Evolutionary conservation across 2,888 invertebrate genomes (phyloP), one percentile per base, ranked within the genome.

Genomic region (Scaptomyza parva): DNA sequence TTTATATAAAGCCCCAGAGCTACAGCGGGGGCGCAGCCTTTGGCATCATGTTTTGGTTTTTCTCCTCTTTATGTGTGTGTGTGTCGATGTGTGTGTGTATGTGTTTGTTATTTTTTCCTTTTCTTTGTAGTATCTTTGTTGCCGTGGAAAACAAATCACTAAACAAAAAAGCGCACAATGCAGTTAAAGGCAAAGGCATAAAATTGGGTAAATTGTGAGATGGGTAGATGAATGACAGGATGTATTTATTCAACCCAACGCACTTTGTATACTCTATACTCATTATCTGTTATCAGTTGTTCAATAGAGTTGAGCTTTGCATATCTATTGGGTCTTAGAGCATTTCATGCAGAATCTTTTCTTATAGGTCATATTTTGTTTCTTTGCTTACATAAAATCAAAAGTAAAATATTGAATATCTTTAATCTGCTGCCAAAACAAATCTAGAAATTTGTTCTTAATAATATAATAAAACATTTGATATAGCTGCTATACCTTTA

Each of bases 1-100:
- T 86, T 88, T 84, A 88, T 84, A 88, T 88, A 79, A 87, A 88
- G 88, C 88, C 70, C 72, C 64, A 77, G 75, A 81, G 84, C 81
- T 71, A 75, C 75, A 26, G 67, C 64, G 60, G 78, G 80, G 86
- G 70, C 86, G 74, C 84, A 76, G 81, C 87, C 87, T 84, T 82
- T 82, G 81, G 81, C 81, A 84, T 76, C 85, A 69, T 66, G 81
- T 81, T 76, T 81, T 78, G 71, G 81, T 80, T 83, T 76, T 65
- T 54, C 76, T 60, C 17, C 63, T 20, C 26, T 52, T 26, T 28
- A 43, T 59, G 22, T 66, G 54, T 51, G 60, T 60, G 59, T 61
- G 12, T 48, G 30, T 33, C n/a, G 4, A 14, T 35, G 35, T 35
- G 33, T 33, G 33, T 33, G 33, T 35, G 35, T 6, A n/a, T n/a